Percentiles rank a stretch among this genome's conserved stretches.
phyloP scores from a whole-genome alignment of 2,797 vertebrate genomes.

The Eulemur mongoz region DNA sequence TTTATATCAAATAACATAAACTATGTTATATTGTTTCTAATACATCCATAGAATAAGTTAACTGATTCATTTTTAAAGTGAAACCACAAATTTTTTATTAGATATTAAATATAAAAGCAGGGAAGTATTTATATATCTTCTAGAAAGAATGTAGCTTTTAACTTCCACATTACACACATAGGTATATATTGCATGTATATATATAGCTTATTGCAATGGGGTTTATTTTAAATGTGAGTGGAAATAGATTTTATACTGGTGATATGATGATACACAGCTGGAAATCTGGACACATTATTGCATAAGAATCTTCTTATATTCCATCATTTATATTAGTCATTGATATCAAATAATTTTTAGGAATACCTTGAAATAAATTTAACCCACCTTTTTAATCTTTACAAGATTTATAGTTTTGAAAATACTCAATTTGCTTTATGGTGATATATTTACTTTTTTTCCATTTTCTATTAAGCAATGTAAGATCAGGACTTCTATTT shows the following conservation, averaged over 20 bases:
- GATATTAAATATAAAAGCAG: neutral
- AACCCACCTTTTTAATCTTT: neutral
- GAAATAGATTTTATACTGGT: neutral
- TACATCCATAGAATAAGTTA: neutral
- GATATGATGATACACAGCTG: neutral
- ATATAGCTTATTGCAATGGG: neutral
- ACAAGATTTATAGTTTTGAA: neutral
- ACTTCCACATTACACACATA: neutral
- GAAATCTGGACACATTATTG: neutral
- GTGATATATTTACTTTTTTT: neutral
- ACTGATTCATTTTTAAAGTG: neutral
- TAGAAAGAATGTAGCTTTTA: neutral
- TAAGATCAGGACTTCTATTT: neutral
- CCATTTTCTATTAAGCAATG: neutral
- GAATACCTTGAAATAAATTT: neutral
- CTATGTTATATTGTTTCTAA: neutral
- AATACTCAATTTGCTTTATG: neutral
- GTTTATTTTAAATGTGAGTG: neutral
- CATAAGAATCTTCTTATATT: neutral
- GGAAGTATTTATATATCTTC: neutral
- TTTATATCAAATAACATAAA: neutral
- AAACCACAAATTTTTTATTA: neutral
- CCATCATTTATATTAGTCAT: neutral
- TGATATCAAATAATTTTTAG: neutral
- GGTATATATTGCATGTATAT: neutral